Conservation (phyloP, 2,888 invertebrate genomes). For the Epistrophe grossulariae region DNA sequence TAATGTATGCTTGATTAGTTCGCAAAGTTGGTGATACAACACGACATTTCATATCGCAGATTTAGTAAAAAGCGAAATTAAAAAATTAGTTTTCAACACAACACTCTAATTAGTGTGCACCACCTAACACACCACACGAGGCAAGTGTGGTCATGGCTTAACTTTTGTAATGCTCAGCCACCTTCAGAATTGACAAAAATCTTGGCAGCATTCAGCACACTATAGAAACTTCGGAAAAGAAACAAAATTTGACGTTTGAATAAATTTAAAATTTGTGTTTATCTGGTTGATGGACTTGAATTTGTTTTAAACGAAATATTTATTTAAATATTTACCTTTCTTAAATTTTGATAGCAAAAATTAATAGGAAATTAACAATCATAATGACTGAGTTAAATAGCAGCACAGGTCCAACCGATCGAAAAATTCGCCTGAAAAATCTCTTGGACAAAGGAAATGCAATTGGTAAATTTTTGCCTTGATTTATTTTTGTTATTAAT, state of each 20-base stretch:
- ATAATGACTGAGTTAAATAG: constrained; percentile 47
- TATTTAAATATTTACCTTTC: not conserved
- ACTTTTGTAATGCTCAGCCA: too few species aligned
- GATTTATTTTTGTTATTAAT: not conserved
- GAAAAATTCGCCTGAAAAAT: constrained; percentile 76
- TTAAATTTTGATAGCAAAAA: not conserved
- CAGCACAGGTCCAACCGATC: constrained; percentile 37
- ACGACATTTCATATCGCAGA: too few species aligned
- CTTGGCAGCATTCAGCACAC: not conserved
- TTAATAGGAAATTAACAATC: not conserved
- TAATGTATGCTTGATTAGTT: too few species aligned
- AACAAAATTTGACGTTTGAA: not conserved
- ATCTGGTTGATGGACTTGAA: not conserved
- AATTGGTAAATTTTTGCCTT: constrained; percentile 64
- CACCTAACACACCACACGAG: too few species aligned
- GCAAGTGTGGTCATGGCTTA: too few species aligned
- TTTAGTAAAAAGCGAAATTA: too few species aligned
- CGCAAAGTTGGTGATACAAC: too few species aligned
- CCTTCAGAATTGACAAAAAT: too few species aligned
- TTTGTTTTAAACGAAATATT: not conserved
- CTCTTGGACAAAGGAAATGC: constrained; percentile 73
- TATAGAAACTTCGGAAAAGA: not conserved
- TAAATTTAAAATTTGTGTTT: not conserved
- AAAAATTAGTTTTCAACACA: too few species aligned
- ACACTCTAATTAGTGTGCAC: too few species aligned